Percentiles rank a stretch among this genome's conserved stretches.
phyloP scores from a whole-genome alignment of 2,113 vertebrate species.

The Hippoglossus stenolepis region DNA sequence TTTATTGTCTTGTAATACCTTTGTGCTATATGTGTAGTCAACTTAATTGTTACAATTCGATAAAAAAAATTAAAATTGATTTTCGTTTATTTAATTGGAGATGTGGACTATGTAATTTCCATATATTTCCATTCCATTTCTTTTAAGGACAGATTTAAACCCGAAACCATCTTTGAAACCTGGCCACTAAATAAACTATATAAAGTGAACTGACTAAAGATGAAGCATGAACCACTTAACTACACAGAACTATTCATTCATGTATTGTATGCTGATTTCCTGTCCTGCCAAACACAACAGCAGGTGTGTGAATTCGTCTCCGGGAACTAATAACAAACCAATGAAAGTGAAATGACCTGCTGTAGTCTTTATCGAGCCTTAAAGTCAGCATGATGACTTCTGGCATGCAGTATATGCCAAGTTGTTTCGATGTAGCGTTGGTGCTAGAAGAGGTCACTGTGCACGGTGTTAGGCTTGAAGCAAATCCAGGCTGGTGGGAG shows the following conservation, averaged over 20 bases:
- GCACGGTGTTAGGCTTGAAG: not conserved
- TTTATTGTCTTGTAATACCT: no score
- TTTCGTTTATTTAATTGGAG: no score
- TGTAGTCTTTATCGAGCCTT: not conserved
- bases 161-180: not conserved
- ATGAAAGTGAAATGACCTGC: constrained; percentile 10
- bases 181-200: not conserved
- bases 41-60: no score
- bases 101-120: no score
- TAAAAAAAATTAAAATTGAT: no score
- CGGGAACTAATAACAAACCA: constrained; percentile 3
- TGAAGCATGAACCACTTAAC: not conserved
- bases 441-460: constrained; percentile 3
- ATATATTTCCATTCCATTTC: not conserved
- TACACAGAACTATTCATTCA: not conserved
- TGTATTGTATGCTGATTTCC: not conserved
- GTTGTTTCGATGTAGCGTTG: not conserved
- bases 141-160: not conserved
- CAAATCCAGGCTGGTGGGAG: not conserved
- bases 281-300: not conserved
- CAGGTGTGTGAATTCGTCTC: not conserved
- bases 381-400: not conserved
- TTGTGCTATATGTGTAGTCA: no score
- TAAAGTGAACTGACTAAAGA: not conserved
- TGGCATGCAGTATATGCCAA: not conserved